Conservation (phyloP, 2,113 vertebrate genomes). For the Rutilus rutilus region DNA sequence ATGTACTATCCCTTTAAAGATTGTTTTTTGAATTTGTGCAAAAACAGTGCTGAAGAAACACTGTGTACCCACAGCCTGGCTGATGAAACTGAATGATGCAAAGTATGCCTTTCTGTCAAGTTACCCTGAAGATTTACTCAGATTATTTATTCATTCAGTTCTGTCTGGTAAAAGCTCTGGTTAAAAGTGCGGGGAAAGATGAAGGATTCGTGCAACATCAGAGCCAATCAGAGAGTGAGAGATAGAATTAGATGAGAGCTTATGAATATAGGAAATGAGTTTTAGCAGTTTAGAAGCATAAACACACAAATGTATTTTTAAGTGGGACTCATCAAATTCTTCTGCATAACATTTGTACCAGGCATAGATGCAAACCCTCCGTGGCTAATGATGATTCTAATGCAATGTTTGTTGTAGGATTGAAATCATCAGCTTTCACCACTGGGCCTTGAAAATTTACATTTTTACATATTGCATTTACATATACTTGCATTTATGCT, state of each 20-base stretch:
- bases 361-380: not conserved
- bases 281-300: conserved; percentile 25
- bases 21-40: conserved; percentile 12
- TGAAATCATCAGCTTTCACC: conserved; percentile 13
- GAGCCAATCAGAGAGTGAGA: not conserved
- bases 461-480: not conserved
- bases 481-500: not conserved
- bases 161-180: not conserved
- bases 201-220: not conserved
- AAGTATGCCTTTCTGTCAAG: conserved; percentile 16
- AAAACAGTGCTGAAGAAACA: not conserved
- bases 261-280: conserved; percentile 18
- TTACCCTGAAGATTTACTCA: conserved; percentile 20
- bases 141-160: conserved; percentile 42
- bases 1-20: not conserved
- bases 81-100: conserved; percentile 37
- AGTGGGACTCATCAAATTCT: conserved; percentile 29
- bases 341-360: conserved; percentile 14
- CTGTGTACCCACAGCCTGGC: not conserved
- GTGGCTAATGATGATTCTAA: conserved; percentile 16
- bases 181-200: conserved; percentile 24
- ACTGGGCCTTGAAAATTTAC: not conserved
- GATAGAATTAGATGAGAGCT: not conserved
- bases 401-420: conserved; percentile 16
- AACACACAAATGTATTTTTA: conserved; percentile 30